Percentiles rank a stretch among this genome's conserved stretches.
phyloP scores from a whole-genome alignment of 2,113 vertebrate genomes.

The Poecilia latipinna region DNA sequence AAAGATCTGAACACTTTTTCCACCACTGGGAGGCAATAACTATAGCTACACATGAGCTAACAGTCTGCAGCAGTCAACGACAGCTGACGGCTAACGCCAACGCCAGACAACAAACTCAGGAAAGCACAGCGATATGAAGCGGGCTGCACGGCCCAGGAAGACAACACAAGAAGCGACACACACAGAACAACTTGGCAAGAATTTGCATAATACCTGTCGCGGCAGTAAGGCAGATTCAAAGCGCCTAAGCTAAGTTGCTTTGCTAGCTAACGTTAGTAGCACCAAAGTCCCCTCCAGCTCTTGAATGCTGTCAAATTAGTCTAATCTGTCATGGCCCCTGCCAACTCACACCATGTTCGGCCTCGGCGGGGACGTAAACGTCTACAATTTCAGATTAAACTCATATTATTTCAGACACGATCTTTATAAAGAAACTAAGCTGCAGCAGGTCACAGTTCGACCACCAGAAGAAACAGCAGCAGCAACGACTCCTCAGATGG shows the following conservation, averaged over 20 bases:
- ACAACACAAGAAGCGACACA: constrained; percentile 65
- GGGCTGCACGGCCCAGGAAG: constrained; percentile 27
- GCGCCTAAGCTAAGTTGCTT: constrained; percentile 59
- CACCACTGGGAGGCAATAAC: constrained; percentile 76
- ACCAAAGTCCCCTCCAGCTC: constrained; percentile 49
- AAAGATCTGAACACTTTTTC: constrained; percentile 74
- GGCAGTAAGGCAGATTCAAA: constrained; percentile 48
- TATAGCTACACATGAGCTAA: constrained; percentile 76
- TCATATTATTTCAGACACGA: constrained; percentile 17
- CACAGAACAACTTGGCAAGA: constrained; percentile 42
- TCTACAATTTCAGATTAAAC: neutral
- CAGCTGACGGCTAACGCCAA: constrained; percentile 63
- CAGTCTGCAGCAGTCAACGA: constrained; percentile 48
- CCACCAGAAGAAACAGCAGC: constrained; percentile 3
- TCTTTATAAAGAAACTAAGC: constrained; percentile 35
- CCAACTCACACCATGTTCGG: constrained; percentile 4
- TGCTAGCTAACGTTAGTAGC: constrained; percentile 62
- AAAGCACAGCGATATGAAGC: constrained; percentile 46
- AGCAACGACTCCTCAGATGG: constrained; percentile 25
- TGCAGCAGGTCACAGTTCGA: constrained; percentile 45
- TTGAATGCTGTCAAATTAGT: constrained; percentile 39
- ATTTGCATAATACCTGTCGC: constrained; percentile 66
- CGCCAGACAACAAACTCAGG: constrained; percentile 52
- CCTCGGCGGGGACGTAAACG: constrained; percentile 1
- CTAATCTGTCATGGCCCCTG: constrained; percentile 54